These are phyloP conservation scores for Ranitomeya variabilis DNA, from an alignment of 2,113 vertebrate species.

Conservation along the genomic window DNA sequence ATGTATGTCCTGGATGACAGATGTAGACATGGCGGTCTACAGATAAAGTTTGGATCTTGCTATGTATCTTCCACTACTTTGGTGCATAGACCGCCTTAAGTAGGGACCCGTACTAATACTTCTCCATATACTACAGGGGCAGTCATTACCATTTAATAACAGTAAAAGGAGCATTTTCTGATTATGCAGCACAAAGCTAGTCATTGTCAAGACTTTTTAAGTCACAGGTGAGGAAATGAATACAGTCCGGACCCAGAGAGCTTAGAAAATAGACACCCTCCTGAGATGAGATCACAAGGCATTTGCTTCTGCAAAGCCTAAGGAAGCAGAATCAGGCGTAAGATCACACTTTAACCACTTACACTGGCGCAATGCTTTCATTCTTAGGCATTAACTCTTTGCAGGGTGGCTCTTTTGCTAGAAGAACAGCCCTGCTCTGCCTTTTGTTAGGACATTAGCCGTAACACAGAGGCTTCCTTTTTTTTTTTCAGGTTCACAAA, in stretches of 20 bases:
- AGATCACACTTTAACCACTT: constrained; percentile 14
- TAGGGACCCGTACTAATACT: background rate
- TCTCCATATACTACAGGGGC: background rate
- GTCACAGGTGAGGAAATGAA: constrained; percentile 43
- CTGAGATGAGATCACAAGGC: background rate
- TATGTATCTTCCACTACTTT: background rate
- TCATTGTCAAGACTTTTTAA: constrained; percentile 33
- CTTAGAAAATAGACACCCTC: constrained; percentile 46
- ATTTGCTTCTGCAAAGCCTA: constrained; percentile 28
- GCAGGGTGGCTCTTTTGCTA: no score
- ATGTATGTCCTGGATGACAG: background rate
- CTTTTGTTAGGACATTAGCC: background rate
- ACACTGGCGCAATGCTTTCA: constrained; percentile 4
- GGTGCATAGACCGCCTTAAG: background rate
- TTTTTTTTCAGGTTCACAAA: constrained; percentile 18
- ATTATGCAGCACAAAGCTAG: constrained; percentile 39
- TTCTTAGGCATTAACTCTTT: constrained; percentile 30
- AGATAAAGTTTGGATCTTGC: background rate
- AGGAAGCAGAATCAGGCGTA: constrained; percentile 9
- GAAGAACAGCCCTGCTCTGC: constrained; percentile 14
- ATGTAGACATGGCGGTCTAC: background rate
- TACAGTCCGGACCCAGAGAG: constrained; percentile 23
- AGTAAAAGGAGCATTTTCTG: constrained; percentile 6
- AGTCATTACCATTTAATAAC: constrained; percentile 17
- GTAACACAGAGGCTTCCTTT: background rate